Evolutionary conservation across 1,140 invertebrate species (phyloP), one percentile per base, ranked within the genome.

Genomic region (Ceratina calcarata): DNA sequence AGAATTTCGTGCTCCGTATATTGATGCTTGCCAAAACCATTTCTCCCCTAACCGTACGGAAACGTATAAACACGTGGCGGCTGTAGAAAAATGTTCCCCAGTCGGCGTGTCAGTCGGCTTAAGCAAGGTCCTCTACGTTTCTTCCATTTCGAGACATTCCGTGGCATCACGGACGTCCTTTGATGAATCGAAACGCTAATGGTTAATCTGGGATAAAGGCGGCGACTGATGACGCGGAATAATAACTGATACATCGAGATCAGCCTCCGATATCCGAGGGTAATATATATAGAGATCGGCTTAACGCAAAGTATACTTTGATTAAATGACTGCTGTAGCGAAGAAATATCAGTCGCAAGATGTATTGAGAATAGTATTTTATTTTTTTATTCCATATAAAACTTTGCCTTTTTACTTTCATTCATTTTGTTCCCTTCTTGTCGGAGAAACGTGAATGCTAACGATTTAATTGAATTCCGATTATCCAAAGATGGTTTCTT

Each of bases 391-490:
- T n/a, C n/a, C n/a, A n/a, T n/a, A n/a, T n/a, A n/a, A n/a, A n/a
- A n/a, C n/a, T n/a, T n/a, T n/a, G n/a, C 84, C 60, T 53, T 72
- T 66, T 24, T 58, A n/a, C 51, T 32, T 7, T 65, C 60, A 61
- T 66, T 70, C 71, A 60, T 61, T 84, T 75, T 24, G 74, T 78
- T 83, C 68, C 83, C 74, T 80, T 80, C 61, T 78, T 24, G 51
- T 49, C 55, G 20, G 65, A 27, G 67, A 58, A 78, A 75, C 57
- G 62, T 62, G 27, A 72, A 88, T 81, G 87, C 87, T 91, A 91
- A 92, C 91, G 91, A 89, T 91, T 91, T 92, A 91, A 92, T 92
- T 92, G 91, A 91, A 92, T 92, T 91, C 86, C 91, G 91, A 92
- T 92, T 91, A 91, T 88, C 82, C 88, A 85, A 91, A 90, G 90